phyloP scores from a whole-genome alignment of 2,888 invertebrate species.

The Clivina fossor region DNA sequence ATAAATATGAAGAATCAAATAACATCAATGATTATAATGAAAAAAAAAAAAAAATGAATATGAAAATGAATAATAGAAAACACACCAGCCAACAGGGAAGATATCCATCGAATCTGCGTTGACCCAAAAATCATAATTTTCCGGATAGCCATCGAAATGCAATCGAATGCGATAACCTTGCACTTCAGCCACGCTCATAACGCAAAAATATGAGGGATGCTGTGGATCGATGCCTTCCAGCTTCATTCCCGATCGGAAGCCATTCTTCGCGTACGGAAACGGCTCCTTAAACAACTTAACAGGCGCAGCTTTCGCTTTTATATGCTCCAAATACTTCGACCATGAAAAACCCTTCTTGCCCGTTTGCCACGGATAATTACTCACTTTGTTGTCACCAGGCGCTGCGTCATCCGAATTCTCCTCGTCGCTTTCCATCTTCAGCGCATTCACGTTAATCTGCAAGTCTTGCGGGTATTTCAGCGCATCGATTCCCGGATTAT shows the following conservation, averaged over 20 bases:
- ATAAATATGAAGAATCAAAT: no score
- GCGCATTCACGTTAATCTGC: not conserved
- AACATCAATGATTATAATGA: no score
- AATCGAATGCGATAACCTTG: conserved; percentile 81
- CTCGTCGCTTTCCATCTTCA: conserved; percentile 44
- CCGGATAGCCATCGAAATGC: conserved; percentile 90
- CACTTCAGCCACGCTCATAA: conserved; percentile 80
- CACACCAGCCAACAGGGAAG: conserved; percentile 93
- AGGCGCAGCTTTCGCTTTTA: conserved; percentile 73
- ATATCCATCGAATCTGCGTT: conserved; percentile 90
- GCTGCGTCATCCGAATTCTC: conserved; percentile 49
- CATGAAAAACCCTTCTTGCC: conserved; percentile 76
- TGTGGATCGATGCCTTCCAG: conserved; percentile 92
- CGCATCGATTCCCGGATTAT: conserved; percentile 43
- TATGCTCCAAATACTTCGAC: conserved; percentile 73
- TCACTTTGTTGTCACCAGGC: conserved; percentile 46
- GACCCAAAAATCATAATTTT: conserved; percentile 90
- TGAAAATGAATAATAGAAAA: no score
- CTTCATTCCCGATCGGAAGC: conserved; percentile 83
- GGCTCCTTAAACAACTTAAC: conserved; percentile 76
- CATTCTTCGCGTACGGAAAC: conserved; percentile 74
- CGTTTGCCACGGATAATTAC: conserved; percentile 68
- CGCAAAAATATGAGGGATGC: conserved; percentile 87
- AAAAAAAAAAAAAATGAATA: no score
- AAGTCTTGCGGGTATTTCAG: conserved; percentile 1